phyloP scores from a whole-genome alignment of 2,888 invertebrate genomes.

The Eueremaeus valkanovi region DNA sequence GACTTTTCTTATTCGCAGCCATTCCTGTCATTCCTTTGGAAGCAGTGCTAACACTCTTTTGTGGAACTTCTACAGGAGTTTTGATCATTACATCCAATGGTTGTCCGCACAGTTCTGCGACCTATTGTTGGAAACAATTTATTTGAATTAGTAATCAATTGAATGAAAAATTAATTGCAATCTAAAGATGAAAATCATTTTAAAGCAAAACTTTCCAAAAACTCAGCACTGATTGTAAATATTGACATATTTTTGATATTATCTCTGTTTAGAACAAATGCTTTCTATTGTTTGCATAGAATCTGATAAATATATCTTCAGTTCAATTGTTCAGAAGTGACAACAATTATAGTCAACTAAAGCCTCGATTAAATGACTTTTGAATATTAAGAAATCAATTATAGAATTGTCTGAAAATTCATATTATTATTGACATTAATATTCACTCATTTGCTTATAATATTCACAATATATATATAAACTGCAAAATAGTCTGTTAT shows the following conservation, averaged over 20 bases:
- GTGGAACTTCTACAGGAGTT: not conserved
- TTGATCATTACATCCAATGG: conserved; percentile 11
- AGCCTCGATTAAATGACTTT: too few relatives aligned
- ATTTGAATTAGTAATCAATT: not conserved
- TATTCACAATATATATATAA: too few relatives aligned
- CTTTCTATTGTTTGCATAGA: not conserved
- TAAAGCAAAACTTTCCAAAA: conserved; percentile 2
- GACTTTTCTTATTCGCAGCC: not conserved
- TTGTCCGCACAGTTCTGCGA: conserved; percentile 11
- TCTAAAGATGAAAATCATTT: too few relatives aligned
- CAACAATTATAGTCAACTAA: too few relatives aligned
- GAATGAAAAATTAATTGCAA: not conserved
- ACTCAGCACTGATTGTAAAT: not conserved
- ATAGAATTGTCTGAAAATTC: too few relatives aligned
- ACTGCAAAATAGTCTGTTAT: too few relatives aligned
- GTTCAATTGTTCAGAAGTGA: too few relatives aligned
- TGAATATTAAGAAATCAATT: too few relatives aligned
- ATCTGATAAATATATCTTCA: too few relatives aligned
- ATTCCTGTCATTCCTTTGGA: not conserved
- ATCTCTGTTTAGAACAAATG: too few relatives aligned
- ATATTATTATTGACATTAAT: too few relatives aligned
- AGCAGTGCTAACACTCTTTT: not conserved
- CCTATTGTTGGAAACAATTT: not conserved
- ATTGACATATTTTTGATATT: not conserved
- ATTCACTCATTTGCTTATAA: too few relatives aligned